These are phyloP conservation scores for Merluccius polli DNA, from an alignment of 2,797 vertebrate species.

Conservation along the genomic window DNA sequence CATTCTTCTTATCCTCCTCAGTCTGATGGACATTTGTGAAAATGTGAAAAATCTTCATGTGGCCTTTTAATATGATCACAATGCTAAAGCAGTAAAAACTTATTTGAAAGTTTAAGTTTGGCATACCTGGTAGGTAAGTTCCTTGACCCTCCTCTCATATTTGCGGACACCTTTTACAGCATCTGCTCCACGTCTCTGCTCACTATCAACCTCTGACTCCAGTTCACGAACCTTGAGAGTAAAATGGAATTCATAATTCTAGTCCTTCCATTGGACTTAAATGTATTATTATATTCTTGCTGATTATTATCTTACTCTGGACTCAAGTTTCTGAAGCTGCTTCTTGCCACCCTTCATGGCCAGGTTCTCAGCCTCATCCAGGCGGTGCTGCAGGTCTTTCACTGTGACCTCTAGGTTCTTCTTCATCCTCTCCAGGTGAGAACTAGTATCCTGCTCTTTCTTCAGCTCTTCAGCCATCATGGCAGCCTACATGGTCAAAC, in stretches of 20 bases:
- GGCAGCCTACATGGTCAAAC: neutral
- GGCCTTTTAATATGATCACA: neutral
- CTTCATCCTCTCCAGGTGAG: conserved; percentile 5
- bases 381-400: conserved; percentile 71
- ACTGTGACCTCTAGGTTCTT: no score
- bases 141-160: conserved; percentile 78
- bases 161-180: conserved; percentile 86
- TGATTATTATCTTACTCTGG: conserved; percentile 63
- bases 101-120: neutral
- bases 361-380: conserved; percentile 4
- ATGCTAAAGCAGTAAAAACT: neutral
- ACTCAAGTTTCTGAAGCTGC: conserved; percentile 2
- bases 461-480: conserved; percentile 2
- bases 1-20: neutral
- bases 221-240: neutral
- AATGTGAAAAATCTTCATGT: neutral
- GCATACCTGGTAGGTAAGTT: conserved; percentile 79
- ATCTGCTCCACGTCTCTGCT: conserved; percentile 79
- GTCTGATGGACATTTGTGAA: neutral
- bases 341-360: conserved; percentile 5
- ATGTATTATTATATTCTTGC: conserved; percentile 58
- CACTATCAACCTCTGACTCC: neutral
- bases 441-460: neutral
- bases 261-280: no score
- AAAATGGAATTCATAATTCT: neutral